phyloP scores from a whole-genome alignment of 2,888 invertebrate genomes.

The Zygothrica quintamaculata region DNA sequence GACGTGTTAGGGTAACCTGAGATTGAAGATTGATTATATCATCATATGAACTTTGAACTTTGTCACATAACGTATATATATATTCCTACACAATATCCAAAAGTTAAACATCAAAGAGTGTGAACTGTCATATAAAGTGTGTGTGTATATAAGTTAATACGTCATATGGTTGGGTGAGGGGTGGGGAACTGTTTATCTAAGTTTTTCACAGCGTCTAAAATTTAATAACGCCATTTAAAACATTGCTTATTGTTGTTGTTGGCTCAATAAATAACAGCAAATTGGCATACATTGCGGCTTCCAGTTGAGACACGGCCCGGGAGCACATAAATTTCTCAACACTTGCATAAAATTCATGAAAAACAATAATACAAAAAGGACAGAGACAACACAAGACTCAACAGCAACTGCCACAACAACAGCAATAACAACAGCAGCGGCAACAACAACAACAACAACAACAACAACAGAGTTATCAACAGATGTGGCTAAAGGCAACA shows the following conservation, averaged over 20 bases:
- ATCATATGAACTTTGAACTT: conserved; percentile 52
- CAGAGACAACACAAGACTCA: conserved; percentile 22
- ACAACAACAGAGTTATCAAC: conserved; percentile 26
- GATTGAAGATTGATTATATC: conserved; percentile 48
- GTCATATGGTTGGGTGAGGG: neutral
- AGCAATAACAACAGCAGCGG: conserved; percentile 7
- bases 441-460: conserved; percentile 22
- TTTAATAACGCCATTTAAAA: conserved; percentile 61
- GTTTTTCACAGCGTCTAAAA: conserved; percentile 58
- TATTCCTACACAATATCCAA: conserved; percentile 15
- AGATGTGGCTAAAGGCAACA: conserved; percentile 52
- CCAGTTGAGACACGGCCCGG: conserved; percentile 56
- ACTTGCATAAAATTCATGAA: conserved; percentile 78
- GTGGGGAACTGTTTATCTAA: conserved; percentile 42
- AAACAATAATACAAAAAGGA: conserved; percentile 61
- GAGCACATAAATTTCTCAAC: conserved; percentile 77
- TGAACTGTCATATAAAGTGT: conserved; percentile 35
- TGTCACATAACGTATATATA: conserved; percentile 19
- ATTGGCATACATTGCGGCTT: conserved; percentile 74
- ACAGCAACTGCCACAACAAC: conserved; percentile 1
- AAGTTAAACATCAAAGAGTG: conserved; percentile 44
- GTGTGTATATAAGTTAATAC: too few relatives aligned
- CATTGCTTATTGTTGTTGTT: neutral
- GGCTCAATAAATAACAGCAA: conserved; percentile 72
- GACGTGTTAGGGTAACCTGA: conserved; percentile 32